Evolutionary conservation across 2,113 vertebrate species (phyloP).

Genomic region (Nothocercus nigrocapillus): DNA sequence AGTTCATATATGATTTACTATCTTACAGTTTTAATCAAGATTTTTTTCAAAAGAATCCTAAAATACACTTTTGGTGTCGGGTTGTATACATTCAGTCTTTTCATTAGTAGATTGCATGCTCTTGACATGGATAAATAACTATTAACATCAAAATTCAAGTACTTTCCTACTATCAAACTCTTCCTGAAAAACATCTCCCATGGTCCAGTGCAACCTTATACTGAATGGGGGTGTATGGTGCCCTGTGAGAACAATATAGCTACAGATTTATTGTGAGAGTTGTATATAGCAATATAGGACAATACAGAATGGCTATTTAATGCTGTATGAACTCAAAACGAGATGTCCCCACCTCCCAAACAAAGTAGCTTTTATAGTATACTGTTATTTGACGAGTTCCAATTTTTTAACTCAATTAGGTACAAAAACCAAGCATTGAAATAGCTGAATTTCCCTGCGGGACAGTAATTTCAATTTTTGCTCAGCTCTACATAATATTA

Average conservation of each 20-base stretch:
- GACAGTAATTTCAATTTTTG: slow-evolving; percentile 42
- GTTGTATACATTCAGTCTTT: not conserved
- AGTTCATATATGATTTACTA: not conserved
- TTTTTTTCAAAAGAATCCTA: not conserved
- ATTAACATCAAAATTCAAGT: not conserved
- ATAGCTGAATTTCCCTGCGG: slow-evolving; percentile 33
- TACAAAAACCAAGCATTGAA: slow-evolving; percentile 46
- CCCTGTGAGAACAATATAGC: not conserved
- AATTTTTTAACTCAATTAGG: slow-evolving; percentile 51
- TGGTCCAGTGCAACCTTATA: not conserved
- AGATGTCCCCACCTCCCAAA: not conserved
- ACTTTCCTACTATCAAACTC: not conserved
- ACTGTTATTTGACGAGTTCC: not conserved
- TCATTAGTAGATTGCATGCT: not conserved
- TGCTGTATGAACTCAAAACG: not conserved
- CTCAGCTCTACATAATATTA: slow-evolving; percentile 5
- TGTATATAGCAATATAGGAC: not conserved
- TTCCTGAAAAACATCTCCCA: not conserved
- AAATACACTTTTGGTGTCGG: not conserved
- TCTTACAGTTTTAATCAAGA: not conserved
- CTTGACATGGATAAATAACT: not conserved
- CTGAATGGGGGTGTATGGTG: not conserved
- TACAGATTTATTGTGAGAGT: not conserved
- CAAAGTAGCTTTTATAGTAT: not conserved
- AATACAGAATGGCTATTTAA: not conserved